Conservation (phyloP, 2,797 vertebrate species). For the Rhodeus uyekii region DNA sequence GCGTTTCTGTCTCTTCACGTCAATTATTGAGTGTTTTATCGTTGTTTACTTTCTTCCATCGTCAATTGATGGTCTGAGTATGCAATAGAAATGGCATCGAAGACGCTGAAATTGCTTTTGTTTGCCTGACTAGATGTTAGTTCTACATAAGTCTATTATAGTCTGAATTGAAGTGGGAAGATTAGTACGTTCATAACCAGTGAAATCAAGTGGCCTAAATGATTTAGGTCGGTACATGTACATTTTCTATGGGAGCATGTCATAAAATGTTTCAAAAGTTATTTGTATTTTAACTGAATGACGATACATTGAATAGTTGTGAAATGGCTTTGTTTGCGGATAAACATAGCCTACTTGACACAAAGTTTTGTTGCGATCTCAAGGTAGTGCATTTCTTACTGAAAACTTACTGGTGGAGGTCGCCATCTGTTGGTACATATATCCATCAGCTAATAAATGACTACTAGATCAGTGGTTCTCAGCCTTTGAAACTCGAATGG, state of each 20-base stretch:
- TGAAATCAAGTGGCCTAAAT: not conserved
- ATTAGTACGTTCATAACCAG: not conserved
- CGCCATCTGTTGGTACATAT: conserved; percentile 71
- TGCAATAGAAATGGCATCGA: not conserved
- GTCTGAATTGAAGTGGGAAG: not conserved
- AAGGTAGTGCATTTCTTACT: no score
- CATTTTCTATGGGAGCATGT: not conserved
- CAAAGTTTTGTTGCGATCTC: conserved; percentile 1
- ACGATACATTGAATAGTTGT: not conserved
- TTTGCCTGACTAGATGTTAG: not conserved
- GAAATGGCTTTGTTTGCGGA: not conserved
- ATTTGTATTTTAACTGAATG: not conserved
- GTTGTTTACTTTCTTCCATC: not conserved
- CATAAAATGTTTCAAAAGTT: not conserved
- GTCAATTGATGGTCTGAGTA: not conserved
- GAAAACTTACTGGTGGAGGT: conserved; percentile 57
- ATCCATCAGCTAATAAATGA: conserved; percentile 13
- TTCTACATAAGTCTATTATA: not conserved
- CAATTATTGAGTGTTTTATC: not conserved
- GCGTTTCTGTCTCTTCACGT: not conserved
- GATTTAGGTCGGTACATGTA: not conserved
- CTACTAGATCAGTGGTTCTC: not conserved
- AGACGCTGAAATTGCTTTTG: not conserved
- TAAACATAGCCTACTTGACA: not conserved
- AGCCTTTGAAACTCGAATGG: not conserved